Percentiles rank a stretch among this genome's conserved stretches.
phyloP scores from a whole-genome alignment of 2,113 vertebrate species.

The Campylorhamphus procurvoides region DNA sequence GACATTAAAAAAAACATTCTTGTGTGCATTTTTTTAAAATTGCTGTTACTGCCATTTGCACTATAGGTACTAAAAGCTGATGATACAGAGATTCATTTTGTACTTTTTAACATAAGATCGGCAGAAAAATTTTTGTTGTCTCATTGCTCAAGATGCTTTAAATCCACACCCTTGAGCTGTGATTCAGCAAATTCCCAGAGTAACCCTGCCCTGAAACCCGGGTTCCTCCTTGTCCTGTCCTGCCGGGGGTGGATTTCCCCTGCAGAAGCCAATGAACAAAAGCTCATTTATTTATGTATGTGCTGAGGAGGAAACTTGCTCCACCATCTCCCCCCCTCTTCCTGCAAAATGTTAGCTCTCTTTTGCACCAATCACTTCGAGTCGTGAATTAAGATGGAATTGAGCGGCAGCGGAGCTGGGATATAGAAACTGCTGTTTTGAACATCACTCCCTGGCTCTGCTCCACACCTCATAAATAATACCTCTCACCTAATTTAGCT shows the following conservation, averaged over 20 bases:
- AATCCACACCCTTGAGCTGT: conserved; percentile 19
- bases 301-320: conserved; percentile 3
- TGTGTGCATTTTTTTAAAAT: not conserved
- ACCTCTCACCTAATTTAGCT: not conserved
- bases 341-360: not conserved
- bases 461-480: not conserved
- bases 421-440: not conserved
- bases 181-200: conserved; percentile 51
- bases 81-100: not conserved
- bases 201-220: not conserved
- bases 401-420: not conserved
- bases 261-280: conserved; percentile 37
- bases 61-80: not conserved
- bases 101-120: not conserved
- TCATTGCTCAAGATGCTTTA: not conserved
- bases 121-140: not conserved
- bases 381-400: not conserved
- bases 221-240: conserved; percentile 31
- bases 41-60: not conserved
- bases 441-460: not conserved
- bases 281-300: conserved; percentile 17
- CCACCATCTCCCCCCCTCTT: not conserved
- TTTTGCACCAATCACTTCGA: not conserved
- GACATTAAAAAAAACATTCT: not conserved
- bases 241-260: conserved; percentile 21